Conservation (phyloP, 2,888 invertebrate genomes). For the Heliconius aoede region DNA sequence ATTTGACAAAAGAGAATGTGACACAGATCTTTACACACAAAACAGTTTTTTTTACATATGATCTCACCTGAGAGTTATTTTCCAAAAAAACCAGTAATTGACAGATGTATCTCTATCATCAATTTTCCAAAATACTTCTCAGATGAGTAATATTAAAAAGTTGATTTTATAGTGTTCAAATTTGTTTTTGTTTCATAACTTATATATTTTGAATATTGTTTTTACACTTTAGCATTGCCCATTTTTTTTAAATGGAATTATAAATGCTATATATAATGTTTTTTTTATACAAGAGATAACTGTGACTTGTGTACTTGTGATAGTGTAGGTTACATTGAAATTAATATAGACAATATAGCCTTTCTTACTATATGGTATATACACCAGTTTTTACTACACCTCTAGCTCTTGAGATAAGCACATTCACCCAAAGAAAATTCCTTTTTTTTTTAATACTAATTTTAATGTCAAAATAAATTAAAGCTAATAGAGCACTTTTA, state of each 20-base stretch:
- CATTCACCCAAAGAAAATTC: neutral
- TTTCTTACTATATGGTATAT: no score
- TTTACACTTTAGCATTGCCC: neutral
- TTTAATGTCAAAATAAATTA: neutral
- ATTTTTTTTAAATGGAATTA: neutral
- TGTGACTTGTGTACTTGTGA: no score
- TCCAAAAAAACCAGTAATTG: neutral
- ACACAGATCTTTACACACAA: neutral
- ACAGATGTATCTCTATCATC: neutral
- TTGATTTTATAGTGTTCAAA: neutral
- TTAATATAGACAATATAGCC: no score
- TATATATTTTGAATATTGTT: neutral
- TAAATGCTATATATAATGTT: neutral
- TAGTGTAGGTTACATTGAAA: no score
- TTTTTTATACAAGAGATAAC: neutral
- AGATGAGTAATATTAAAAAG: neutral
- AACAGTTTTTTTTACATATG: neutral
- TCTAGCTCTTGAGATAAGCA: neutral
- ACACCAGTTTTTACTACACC: no score
- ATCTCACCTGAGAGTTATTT: conserved; percentile 4
- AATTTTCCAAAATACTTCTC: neutral
- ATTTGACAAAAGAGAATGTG: neutral
- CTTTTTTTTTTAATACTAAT: neutral
- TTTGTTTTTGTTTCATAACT: neutral
- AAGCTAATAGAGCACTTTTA: no score